Conservation (phyloP, 2,113 vertebrate species). For the Podocnemis expansa region DNA sequence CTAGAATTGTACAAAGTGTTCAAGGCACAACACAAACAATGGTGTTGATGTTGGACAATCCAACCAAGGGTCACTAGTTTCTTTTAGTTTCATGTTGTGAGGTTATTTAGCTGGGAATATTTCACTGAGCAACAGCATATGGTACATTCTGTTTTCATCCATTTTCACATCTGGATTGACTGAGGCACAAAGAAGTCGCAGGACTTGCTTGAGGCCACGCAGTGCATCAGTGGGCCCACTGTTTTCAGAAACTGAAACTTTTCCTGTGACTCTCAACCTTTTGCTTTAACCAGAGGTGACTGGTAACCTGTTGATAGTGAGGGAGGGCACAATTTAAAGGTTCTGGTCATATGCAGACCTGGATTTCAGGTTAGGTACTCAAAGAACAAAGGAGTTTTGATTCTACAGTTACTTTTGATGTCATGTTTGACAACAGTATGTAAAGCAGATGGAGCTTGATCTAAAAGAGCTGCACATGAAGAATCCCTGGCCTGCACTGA, state of each 20-base stretch:
- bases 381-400: too few relatives aligned
- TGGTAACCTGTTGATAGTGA: too few relatives aligned
- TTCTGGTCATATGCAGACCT: too few relatives aligned
- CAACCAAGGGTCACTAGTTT: constrained; percentile 11
- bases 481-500: too few relatives aligned
- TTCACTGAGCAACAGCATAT: constrained; percentile 47
- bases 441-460: too few relatives aligned
- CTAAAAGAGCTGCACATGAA: too few relatives aligned
- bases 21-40: not conserved
- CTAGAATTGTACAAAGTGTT: not conserved
- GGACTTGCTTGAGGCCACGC: not conserved
- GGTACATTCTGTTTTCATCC: constrained; percentile 49
- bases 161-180: constrained; percentile 26
- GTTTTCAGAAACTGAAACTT: not conserved
- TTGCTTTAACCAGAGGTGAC: too few relatives aligned
- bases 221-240: constrained; percentile 21
- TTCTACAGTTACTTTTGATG: too few relatives aligned
- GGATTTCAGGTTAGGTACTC: too few relatives aligned
- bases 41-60: not conserved
- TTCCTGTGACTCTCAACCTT: not conserved
- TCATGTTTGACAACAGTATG: too few relatives aligned
- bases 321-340: too few relatives aligned
- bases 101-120: constrained; percentile 44
- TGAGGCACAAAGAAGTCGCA: constrained; percentile 30
- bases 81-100: constrained; percentile 26